These are phyloP conservation scores for Meteorus cinctellus DNA, from an alignment of 2,888 invertebrate species.

Conservation along the genomic window DNA sequence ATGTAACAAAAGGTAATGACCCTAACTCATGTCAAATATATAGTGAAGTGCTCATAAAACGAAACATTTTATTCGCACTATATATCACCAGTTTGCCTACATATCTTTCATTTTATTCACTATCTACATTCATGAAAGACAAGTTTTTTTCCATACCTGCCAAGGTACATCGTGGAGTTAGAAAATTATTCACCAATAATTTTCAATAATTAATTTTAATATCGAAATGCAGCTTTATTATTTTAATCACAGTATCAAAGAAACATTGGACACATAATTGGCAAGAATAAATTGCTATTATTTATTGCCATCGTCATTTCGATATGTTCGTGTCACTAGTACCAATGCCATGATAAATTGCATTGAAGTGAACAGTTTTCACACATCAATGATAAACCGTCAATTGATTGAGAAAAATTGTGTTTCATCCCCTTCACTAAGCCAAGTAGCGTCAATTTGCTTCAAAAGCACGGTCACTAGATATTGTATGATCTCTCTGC, in stretches of 20 bases:
- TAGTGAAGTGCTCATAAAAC: slow-evolving; percentile 38
- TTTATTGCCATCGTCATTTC: slow-evolving; percentile 19
- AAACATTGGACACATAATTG: background rate
- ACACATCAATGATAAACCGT: slow-evolving; percentile 37
- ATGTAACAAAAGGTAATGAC: background rate
- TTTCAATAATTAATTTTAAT: too few species aligned
- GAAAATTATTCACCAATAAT: too few species aligned
- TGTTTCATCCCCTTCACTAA: background rate
- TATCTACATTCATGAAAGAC: background rate
- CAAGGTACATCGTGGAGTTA: background rate
- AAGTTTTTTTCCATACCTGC: background rate
- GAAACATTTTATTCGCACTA: slow-evolving; percentile 40
- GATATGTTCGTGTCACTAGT: background rate
- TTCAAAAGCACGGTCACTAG: slow-evolving; percentile 25
- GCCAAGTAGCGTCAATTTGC: slow-evolving; percentile 21
- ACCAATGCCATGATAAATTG: slow-evolving; percentile 26
- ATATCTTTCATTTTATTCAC: background rate
- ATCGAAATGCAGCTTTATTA: too few species aligned
- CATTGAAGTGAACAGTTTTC: slow-evolving; percentile 17
- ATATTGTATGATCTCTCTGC: slow-evolving; percentile 27
- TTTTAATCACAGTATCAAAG: too few species aligned
- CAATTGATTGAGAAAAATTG: slow-evolving; percentile 25
- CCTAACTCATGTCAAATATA: slow-evolving; percentile 5
- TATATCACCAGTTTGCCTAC: background rate
- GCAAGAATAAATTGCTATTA: background rate